Evolutionary conservation across 2,888 invertebrate genomes (phyloP), one percentile per base, ranked within the genome.

Genomic region (Melanostoma scalare): DNA sequence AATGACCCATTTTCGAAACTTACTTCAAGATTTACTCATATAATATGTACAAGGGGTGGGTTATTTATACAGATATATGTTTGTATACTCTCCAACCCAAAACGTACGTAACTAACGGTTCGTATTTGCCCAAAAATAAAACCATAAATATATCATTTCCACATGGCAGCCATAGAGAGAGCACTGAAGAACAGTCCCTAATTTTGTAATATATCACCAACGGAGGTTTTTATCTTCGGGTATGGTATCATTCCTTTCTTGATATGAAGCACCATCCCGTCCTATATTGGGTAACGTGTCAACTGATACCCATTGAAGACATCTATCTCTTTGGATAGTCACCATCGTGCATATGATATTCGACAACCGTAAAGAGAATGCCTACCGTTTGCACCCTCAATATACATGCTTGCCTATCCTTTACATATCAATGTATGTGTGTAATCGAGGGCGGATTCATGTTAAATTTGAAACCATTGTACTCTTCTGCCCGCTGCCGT

Each of bases 101-200:
- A 48, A 31, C 33, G 42, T 33, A 20, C 52, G 52, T 36, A 71
- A 68, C 61, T 68, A 46, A 71, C 38, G 61, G 72, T 73, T 73
- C 78, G 65, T 63, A 74, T 79, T 60, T 68, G 61, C 58, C 74
- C 67, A 42, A 71, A 84, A 84, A 84, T 84, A 75, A 79, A 79
- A 84, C 79, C 79, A 84, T 84, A 84, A 84, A 84, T 84, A 84
- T 84, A 84, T 84, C 84, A 84, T 84, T 84, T 79, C 84, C 84
- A 84, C 78, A 84, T 84, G 84, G 79, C 74, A 67, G 69, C 36
- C 71, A 20, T 20, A 20, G 20, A 10, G 50, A 74, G 71, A 73
- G 79, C 78, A 75, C 65, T 84, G 75, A 79, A 55, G 79, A 79
- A 79, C 79, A 79, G 74, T 84, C 79, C 84, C 74, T 79, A 74